phyloP scores from a whole-genome alignment of 2,797 vertebrate species.

The Lepus oiostolus region DNA sequence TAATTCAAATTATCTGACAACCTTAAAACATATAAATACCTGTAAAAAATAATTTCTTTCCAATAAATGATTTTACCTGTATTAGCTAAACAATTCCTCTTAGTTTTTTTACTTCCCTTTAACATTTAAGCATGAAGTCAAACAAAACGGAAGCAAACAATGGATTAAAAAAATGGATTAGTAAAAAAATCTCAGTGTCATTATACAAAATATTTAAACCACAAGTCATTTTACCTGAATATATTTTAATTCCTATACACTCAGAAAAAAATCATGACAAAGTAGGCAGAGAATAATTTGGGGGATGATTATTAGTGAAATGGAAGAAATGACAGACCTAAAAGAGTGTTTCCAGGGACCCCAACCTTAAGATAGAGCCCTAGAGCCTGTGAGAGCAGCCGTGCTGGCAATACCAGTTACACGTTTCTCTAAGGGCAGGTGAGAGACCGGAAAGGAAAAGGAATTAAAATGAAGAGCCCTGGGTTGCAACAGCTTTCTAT shows the following conservation, averaged over 20 bases:
- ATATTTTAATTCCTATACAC: constrained; percentile 55
- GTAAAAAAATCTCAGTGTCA: constrained; percentile 3
- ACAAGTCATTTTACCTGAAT: constrained; percentile 25
- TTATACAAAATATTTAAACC: constrained; percentile 8
- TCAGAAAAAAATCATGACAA: not conserved
- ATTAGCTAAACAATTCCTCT: constrained; percentile 21
- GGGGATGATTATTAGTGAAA: not conserved
- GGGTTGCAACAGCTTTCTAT: not conserved
- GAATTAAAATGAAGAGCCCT: not conserved
- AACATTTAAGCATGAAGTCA: not conserved
- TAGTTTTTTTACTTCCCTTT: constrained; percentile 16
- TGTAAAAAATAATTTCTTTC: constrained; percentile 44
- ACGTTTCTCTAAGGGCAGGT: not conserved
- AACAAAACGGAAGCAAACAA: constrained; percentile 55
- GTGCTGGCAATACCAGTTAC: not conserved
- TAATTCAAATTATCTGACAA: constrained; percentile 37
- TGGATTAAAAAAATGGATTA: not conserved
- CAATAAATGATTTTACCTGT: constrained; percentile 17
- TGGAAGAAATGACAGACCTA: not conserved
- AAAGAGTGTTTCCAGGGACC: not conserved
- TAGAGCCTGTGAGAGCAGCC: not conserved
- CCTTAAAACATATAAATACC: constrained; percentile 31
- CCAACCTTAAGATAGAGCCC: not conserved
- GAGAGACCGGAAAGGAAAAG: not conserved
- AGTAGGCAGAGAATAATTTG: constrained; percentile 21